Evolutionary conservation across 2,888 invertebrate species (phyloP).

Genomic region (Troides oblongomaculatus): DNA sequence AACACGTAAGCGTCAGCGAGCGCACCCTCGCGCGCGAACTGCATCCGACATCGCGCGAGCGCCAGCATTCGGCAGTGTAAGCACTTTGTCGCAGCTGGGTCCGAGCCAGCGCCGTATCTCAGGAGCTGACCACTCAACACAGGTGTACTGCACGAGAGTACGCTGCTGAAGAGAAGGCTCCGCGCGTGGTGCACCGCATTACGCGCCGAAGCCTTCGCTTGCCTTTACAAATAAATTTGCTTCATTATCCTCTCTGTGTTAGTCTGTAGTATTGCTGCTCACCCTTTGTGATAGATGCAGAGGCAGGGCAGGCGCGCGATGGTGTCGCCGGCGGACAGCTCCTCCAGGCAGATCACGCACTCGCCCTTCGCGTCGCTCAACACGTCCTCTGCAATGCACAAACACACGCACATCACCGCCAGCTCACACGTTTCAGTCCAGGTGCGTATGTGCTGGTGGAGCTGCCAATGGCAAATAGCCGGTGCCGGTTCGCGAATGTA

Average conservation of each 20-base stretch:
- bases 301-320: constrained; percentile 99
- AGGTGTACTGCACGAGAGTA: not conserved
- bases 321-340: constrained; percentile 95
- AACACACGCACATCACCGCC: not conserved
- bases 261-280: constrained; percentile 39
- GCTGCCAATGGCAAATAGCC: too few relatives aligned
- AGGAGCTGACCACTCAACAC: constrained; percentile 14
- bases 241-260: not conserved
- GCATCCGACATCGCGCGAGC: constrained; percentile 8
- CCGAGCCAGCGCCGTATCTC: too few relatives aligned
- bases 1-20: not conserved
- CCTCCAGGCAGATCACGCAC: constrained; percentile 99
- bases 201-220: too few relatives aligned
- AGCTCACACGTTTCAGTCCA: not conserved
- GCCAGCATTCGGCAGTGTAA: not conserved
- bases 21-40: too few relatives aligned
- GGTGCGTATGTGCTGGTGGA: too few relatives aligned
- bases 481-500: too few relatives aligned
- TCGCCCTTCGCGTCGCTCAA: constrained; percentile 98
- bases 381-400: constrained; percentile 90
- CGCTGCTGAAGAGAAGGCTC: not conserved
- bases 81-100: constrained; percentile 11
- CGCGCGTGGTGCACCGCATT: too few relatives aligned
- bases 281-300: constrained; percentile 99
- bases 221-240: not conserved